Evolutionary conservation across 2,113 vertebrate genomes (phyloP).

Genomic region (Recurvirostra avosetta): DNA sequence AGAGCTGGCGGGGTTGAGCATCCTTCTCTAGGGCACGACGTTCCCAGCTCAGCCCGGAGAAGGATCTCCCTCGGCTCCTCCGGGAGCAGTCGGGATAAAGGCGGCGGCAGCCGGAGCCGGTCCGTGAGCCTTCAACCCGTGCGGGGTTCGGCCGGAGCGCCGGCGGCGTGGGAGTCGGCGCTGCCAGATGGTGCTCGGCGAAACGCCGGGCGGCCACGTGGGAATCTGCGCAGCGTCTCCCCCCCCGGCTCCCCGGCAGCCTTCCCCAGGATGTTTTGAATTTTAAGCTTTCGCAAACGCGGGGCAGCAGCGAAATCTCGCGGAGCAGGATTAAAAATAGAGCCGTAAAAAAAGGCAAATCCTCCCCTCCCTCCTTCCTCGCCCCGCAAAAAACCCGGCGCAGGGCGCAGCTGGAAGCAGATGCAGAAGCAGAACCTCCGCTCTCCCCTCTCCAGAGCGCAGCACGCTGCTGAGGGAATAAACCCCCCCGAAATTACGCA

Average conservation of each 20-base stretch:
- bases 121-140: not conserved
- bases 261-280: constrained; percentile 73
- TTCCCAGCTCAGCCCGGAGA: not conserved
- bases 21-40: not conserved
- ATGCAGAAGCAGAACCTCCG: not conserved
- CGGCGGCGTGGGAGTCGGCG: not conserved
- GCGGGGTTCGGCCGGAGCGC: not conserved
- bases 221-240: constrained; percentile 29
- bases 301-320: constrained; percentile 31
- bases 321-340: constrained; percentile 74
- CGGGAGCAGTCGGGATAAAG: not conserved
- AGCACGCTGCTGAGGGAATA: not conserved
- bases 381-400: fast-evolving
- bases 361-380: not conserved
- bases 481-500: not conserved
- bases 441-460: not conserved
- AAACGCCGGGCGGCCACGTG: constrained; percentile 58
- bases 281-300: constrained; percentile 60
- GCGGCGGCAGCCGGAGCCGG: not conserved
- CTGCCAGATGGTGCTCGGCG: constrained; percentile 48
- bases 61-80: not conserved
- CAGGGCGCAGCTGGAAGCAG: constrained; percentile 67
- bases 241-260: not conserved
- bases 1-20: not conserved
- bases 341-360: constrained; percentile 44